Percentiles rank a stretch among this genome's conserved stretches.
These are phyloP conservation scores for Lasioglossum malachurum DNA, from an alignment of 2,888 invertebrate species.

Conservation along the genomic window DNA sequence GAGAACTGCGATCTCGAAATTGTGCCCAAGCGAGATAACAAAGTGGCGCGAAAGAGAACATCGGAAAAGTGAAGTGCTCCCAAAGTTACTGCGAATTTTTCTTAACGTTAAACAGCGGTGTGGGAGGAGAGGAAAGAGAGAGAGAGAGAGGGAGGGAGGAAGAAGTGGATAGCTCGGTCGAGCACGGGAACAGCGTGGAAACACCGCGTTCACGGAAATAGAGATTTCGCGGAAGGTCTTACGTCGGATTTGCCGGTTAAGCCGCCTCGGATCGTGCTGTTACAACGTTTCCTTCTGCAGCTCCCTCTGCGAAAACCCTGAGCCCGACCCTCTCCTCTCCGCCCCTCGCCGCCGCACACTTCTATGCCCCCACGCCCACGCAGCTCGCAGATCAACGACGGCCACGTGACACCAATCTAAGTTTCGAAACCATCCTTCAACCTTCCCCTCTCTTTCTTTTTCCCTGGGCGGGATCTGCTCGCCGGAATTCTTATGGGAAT, in stretches of 20 bases:
- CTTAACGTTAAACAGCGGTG: slow-evolving; percentile 30
- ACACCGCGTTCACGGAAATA: slow-evolving; percentile 75
- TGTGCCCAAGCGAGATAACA: not conserved
- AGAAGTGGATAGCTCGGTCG: slow-evolving; percentile 30
- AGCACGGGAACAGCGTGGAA: slow-evolving; percentile 60
- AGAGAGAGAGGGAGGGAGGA: not conserved
- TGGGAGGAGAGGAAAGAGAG: not conserved
- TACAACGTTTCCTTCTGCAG: slow-evolving; percentile 52
- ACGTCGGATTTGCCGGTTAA: slow-evolving; percentile 81
- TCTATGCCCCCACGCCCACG: not conserved
- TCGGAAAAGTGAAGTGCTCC: not conserved
- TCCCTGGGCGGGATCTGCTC: not conserved
- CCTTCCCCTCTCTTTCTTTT: slow-evolving; percentile 14
- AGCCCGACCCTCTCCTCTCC: slow-evolving; percentile 18
- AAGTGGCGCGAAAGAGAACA: not conserved
- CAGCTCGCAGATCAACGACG: slow-evolving; percentile 63
- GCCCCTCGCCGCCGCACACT: not conserved
- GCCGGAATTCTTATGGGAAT: slow-evolving; percentile 16
- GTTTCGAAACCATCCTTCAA: slow-evolving; percentile 71
- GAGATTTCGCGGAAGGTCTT: slow-evolving; percentile 79
- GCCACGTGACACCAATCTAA: slow-evolving; percentile 81
- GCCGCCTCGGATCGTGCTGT: slow-evolving; percentile 74
- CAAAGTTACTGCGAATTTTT: slow-evolving; percentile 18
- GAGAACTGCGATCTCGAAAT: not conserved
- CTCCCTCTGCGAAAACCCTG: slow-evolving; percentile 22